Evolutionary conservation across 2,113 vertebrate species (phyloP).

Genomic region (Halcyon malimbica): DNA sequence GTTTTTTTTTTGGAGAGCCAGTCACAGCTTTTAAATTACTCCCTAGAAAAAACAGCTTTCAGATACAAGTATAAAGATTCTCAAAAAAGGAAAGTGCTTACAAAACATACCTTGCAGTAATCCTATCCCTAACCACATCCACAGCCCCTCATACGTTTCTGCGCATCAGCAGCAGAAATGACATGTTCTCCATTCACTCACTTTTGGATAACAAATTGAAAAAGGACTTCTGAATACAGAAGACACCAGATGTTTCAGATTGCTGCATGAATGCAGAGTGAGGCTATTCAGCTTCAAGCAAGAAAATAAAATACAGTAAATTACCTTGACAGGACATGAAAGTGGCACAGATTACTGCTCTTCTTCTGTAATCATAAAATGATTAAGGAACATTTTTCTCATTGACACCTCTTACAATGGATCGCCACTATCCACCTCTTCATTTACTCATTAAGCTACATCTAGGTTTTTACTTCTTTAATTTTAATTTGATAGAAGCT

Average conservation of each 20-base stretch:
- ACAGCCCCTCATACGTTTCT: background rate
- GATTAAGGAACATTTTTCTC: constrained; percentile 58
- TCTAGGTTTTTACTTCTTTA: constrained; percentile 27
- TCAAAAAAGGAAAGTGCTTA: background rate
- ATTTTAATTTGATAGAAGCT: constrained; percentile 11
- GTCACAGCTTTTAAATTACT: background rate
- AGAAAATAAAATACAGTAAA: constrained; percentile 50
- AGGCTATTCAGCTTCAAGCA: constrained; percentile 26
- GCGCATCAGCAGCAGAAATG: background rate
- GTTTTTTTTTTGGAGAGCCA: background rate
- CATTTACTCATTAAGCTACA: constrained; percentile 47
- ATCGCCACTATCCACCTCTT: constrained; percentile 2
- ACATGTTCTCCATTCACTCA: background rate
- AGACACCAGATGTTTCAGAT: constrained; percentile 56
- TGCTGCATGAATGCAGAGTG: background rate
- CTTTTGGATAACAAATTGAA: background rate
- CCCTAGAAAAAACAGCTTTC: background rate
- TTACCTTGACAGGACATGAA: constrained; percentile 36
- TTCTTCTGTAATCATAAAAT: constrained; percentile 30
- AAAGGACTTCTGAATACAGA: background rate
- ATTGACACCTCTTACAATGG: constrained; percentile 42
- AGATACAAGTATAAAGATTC: background rate
- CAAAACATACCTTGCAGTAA: background rate
- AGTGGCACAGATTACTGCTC: constrained; percentile 15
- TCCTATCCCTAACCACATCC: background rate